These are phyloP conservation scores for Scyliorhinus canicula DNA, from an alignment of 2,797 vertebrate genomes.

Conservation along the genomic window DNA sequence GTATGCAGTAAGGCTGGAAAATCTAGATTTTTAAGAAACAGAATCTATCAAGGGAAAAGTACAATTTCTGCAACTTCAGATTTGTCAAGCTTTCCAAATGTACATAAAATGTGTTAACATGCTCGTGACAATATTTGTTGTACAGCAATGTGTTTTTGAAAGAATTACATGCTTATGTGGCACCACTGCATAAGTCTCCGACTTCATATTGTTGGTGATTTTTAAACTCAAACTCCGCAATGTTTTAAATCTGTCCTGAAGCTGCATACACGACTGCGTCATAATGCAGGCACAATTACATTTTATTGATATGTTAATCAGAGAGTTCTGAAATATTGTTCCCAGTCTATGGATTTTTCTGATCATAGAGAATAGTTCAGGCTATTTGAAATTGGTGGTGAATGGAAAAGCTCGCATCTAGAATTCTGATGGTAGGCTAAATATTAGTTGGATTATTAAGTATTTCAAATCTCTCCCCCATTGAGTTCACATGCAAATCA, in stretches of 20 bases:
- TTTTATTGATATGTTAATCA: not conserved
- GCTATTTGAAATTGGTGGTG: not conserved
- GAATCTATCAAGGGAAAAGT: not conserved
- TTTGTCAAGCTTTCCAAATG: not conserved
- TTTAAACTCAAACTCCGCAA: not conserved
- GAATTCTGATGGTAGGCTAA: not conserved
- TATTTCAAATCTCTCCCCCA: not conserved
- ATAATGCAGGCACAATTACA: no score
- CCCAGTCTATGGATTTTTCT: not conserved
- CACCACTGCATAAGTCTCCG: not conserved
- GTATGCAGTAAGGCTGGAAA: not conserved
- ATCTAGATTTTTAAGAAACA: not conserved
- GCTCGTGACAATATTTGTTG: not conserved
- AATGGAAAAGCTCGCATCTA: not conserved
- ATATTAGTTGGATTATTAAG: not conserved
- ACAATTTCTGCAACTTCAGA: not conserved
- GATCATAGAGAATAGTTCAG: not conserved
- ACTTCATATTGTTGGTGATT: not conserved
- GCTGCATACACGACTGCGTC: not conserved
- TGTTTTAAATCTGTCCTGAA: not conserved
- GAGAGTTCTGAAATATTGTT: constrained; percentile 14
- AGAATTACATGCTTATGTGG: not conserved
- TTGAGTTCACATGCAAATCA: not conserved
- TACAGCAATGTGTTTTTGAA: constrained; percentile 2
- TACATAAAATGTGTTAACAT: not conserved